Conservation (phyloP, 2,113 vertebrate species). For the Entelurus aequoreus region DNA sequence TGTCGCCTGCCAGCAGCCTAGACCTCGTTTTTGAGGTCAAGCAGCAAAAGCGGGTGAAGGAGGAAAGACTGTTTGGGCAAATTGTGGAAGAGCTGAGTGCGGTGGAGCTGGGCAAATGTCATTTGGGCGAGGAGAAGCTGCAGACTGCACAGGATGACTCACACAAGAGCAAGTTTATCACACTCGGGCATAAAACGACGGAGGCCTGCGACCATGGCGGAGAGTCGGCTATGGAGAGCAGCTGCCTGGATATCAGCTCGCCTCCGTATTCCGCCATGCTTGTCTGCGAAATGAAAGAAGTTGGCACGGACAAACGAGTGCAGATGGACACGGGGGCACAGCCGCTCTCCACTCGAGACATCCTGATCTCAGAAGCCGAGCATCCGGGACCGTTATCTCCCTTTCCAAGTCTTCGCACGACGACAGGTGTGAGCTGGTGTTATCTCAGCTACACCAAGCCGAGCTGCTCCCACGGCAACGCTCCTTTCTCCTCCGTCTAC, state of each 20-base stretch:
- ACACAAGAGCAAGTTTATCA: conserved; percentile 36
- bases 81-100: conserved; percentile 94
- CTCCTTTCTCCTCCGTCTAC: conserved; percentile 86
- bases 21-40: conserved; percentile 95
- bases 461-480: conserved; percentile 78
- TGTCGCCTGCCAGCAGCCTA: conserved; percentile 94
- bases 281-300: conserved; percentile 65
- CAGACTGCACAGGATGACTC: conserved; percentile 33
- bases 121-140: conserved; percentile 79
- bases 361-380: conserved; percentile 75
- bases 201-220: conserved; percentile 69
- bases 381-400: conserved; percentile 82
- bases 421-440: conserved; percentile 97
- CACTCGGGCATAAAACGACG: conserved; percentile 69
- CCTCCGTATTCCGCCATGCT: conserved; percentile 73
- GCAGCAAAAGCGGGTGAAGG: conserved; percentile 95
- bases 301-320: conserved; percentile 65
- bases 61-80: conserved; percentile 96
- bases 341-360: conserved; percentile 68
- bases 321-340: conserved; percentile 77
- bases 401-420: conserved; percentile 93
- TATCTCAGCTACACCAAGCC: conserved; percentile 96
- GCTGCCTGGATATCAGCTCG: conserved; percentile 74
- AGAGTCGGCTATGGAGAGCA: conserved; percentile 82
- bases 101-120: conserved; percentile 87